These are phyloP conservation scores for Onychomys torridus DNA, from an alignment of 2,797 vertebrate genomes.

Conservation along the genomic window DNA sequence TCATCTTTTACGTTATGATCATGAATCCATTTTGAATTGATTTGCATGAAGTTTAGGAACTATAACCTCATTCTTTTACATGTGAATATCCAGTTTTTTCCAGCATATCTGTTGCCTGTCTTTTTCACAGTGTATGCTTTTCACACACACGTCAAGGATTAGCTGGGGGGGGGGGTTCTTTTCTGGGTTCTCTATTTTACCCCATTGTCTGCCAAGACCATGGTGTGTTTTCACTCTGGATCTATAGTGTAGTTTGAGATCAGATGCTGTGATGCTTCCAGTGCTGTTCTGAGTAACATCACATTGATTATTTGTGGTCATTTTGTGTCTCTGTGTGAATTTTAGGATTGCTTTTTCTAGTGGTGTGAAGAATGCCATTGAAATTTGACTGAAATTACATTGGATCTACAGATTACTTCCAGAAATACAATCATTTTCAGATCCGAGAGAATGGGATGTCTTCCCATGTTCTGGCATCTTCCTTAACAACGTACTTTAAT, in stretches of 20 bases:
- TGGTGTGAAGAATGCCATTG: background rate
- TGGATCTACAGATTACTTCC: background rate
- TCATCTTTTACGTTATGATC: background rate
- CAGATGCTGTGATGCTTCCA: too few relatives aligned
- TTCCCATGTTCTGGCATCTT: background rate
- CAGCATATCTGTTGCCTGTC: background rate
- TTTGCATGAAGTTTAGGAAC: background rate
- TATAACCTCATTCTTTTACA: background rate
- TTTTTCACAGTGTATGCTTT: background rate
- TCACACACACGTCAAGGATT: background rate
- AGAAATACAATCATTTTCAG: background rate
- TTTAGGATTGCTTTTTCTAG: background rate
- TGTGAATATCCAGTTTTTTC: background rate
- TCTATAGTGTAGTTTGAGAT: background rate
- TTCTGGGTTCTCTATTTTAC: background rate
- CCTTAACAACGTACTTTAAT: background rate
- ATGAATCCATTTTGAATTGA: background rate
- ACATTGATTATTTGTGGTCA: background rate
- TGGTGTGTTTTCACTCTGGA: background rate
- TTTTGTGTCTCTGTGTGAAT: background rate
- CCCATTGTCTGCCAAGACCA: background rate
- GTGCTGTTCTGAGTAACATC: background rate
- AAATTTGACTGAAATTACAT: background rate
- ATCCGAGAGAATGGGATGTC: background rate
- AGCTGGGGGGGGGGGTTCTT: background rate